phyloP scores from a whole-genome alignment of 2,113 vertebrate genomes.

The Anhinga anhinga region DNA sequence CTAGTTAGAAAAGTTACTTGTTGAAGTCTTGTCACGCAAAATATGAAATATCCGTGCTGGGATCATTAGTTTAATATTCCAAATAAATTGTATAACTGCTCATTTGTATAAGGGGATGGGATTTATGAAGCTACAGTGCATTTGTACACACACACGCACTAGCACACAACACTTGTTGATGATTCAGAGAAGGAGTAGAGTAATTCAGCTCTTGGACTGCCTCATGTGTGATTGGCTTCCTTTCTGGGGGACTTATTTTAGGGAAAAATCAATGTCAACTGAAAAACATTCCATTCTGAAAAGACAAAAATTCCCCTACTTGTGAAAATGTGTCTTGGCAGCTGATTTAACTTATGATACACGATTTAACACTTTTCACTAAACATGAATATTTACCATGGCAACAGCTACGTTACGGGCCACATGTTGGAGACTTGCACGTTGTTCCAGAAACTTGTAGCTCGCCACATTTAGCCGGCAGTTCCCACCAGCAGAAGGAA shows the following conservation, averaged over 20 bases:
- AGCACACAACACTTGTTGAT: slow-evolving; percentile 72
- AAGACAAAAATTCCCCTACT: slow-evolving; percentile 75
- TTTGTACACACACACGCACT: slow-evolving; percentile 64
- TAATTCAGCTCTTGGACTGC: slow-evolving; percentile 74
- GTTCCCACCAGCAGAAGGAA: slow-evolving; percentile 68
- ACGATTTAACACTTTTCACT: slow-evolving; percentile 78
- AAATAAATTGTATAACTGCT: background rate
- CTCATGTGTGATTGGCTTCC: slow-evolving; percentile 72
- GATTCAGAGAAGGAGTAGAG: slow-evolving; percentile 72
- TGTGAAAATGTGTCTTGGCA: slow-evolving; percentile 76
- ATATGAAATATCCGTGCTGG: background rate
- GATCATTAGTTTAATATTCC: background rate
- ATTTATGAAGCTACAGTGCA: slow-evolving; percentile 49
- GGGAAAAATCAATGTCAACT: slow-evolving; percentile 71
- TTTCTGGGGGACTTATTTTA: slow-evolving; percentile 73
- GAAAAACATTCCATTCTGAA: slow-evolving; percentile 75
- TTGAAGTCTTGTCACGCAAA: background rate
- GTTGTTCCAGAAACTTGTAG: slow-evolving; percentile 71
- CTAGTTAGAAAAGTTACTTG: background rate
- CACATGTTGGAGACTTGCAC: slow-evolving; percentile 71
- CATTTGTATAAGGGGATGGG: background rate
- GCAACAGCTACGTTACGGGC: slow-evolving; percentile 77
- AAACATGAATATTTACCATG: slow-evolving; percentile 81
- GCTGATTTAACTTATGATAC: slow-evolving; percentile 78
- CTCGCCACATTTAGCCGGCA: slow-evolving; percentile 51